Evolutionary conservation across 2,888 invertebrate species (phyloP).

Genomic region (Hofmannophila pseudospretella): DNA sequence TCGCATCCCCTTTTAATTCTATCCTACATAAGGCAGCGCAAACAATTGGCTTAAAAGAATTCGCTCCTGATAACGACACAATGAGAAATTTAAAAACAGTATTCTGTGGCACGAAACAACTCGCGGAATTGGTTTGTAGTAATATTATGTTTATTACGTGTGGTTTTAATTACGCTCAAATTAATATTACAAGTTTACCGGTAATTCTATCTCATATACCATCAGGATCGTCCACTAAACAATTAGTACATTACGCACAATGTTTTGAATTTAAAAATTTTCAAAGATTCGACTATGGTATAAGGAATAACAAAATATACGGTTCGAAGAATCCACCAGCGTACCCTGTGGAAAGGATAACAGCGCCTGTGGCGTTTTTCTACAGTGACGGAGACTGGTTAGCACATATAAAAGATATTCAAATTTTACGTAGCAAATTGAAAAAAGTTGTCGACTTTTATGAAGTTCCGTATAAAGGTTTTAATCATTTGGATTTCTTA

Average conservation of each 20-base stretch:
- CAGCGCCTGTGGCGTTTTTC: slow-evolving; percentile 49
- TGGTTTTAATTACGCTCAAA: slow-evolving; percentile 76
- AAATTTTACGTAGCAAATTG: slow-evolving; percentile 66
- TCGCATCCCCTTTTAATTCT: background rate
- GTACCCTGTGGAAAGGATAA: slow-evolving; percentile 42
- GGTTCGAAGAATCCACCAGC: slow-evolving; percentile 38
- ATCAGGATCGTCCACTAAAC: slow-evolving; percentile 73
- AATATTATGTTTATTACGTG: slow-evolving; percentile 77
- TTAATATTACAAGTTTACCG: slow-evolving; percentile 78
- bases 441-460: slow-evolving; percentile 74
- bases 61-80: slow-evolving; percentile 49
- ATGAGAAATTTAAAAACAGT: slow-evolving; percentile 55
- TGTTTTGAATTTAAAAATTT: slow-evolving; percentile 46
- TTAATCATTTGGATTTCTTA: slow-evolving; percentile 59
- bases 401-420: slow-evolving; percentile 76
- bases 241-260: slow-evolving; percentile 75
- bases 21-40: slow-evolving; percentile 20
- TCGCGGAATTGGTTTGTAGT: slow-evolving; percentile 72
- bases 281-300: slow-evolving; percentile 46
- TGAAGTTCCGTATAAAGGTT: slow-evolving; percentile 69
- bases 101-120: slow-evolving; percentile 54
- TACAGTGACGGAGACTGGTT: slow-evolving; percentile 80
- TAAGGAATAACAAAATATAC: slow-evolving; percentile 38
- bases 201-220: slow-evolving; percentile 74
- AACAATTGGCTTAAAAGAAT: background rate